Conservation (phyloP, 30 jellyfish, hydroid and myxozoan genomes). For the Haliclystus octoradiatus region DNA sequence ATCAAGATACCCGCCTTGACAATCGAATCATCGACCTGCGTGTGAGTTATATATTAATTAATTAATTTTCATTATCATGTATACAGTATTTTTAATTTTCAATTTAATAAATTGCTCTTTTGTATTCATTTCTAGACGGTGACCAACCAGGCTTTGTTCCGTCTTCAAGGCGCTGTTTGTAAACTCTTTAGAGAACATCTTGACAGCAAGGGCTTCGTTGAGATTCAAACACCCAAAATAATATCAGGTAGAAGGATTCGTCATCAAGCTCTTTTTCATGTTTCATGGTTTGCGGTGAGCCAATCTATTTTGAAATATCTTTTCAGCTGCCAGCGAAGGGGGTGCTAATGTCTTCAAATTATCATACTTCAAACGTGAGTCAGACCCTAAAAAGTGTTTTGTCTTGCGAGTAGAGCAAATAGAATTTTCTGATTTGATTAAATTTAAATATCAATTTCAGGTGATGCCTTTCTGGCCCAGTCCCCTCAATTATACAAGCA, state of each 20-base stretch:
- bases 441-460: not conserved
- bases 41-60: constrained; percentile 15
- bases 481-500: constrained; percentile 99
- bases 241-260: constrained; percentile 62
- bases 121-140: constrained; percentile 40
- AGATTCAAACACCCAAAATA: constrained; percentile 98
- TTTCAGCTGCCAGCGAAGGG: constrained; percentile 99
- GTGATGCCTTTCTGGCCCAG: constrained; percentile 97
- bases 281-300: not conserved
- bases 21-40: constrained; percentile 92
- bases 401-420: not conserved
- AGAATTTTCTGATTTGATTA: not conserved
- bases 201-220: constrained; percentile 88
- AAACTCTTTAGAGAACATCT: constrained; percentile 82
- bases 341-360: constrained; percentile 99
- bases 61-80: no score
- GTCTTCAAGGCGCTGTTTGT: constrained; percentile 97
- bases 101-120: no score
- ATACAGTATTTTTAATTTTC: no score
- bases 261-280: not conserved
- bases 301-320: not conserved
- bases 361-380: constrained; percentile 80
- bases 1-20: constrained; percentile 96
- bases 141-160: constrained; percentile 95
- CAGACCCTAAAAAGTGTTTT: no score